Evolutionary conservation across 2,113 vertebrate genomes (phyloP).

Genomic region (Leptosomus discolor): DNA sequence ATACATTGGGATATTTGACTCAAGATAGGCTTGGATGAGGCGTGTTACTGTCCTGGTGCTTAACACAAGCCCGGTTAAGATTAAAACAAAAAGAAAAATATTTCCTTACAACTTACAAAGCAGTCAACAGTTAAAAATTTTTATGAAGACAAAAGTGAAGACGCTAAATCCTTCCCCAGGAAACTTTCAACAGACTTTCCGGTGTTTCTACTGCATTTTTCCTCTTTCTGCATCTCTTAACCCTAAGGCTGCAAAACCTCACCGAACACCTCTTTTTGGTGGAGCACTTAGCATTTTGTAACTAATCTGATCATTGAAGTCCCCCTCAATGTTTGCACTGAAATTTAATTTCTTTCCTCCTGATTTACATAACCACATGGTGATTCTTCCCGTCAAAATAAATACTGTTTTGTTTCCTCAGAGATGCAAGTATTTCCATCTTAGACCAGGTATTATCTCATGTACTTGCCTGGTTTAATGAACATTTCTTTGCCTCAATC

Average conservation of each 20-base stretch:
- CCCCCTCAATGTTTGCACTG: not conserved
- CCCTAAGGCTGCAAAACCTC: not conserved
- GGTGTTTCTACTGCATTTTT: not conserved
- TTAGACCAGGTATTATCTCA: not conserved
- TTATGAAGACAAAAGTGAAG: not conserved
- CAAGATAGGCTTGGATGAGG: not conserved
- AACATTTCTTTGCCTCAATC: not conserved
- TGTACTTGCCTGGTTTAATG: not conserved
- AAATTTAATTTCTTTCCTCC: not conserved
- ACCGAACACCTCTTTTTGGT: not conserved
- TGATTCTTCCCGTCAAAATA: not conserved
- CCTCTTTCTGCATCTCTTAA: not conserved
- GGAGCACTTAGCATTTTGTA: not conserved
- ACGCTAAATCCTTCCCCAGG: not conserved
- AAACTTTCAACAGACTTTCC: not conserved
- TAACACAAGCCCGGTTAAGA: not conserved
- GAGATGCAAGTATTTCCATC: not conserved
- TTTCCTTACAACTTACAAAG: not conserved
- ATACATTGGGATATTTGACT: not conserved
- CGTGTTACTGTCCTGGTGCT: not conserved
- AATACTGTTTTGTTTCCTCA: not conserved
- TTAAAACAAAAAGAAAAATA: not conserved
- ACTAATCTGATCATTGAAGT: not conserved
- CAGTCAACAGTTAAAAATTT: not conserved
- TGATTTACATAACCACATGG: not conserved